Percentiles rank a stretch among this genome's conserved stretches.
phyloP scores from a whole-genome alignment of 2,113 vertebrate genomes.

The Dasyornis broadbenti region DNA sequence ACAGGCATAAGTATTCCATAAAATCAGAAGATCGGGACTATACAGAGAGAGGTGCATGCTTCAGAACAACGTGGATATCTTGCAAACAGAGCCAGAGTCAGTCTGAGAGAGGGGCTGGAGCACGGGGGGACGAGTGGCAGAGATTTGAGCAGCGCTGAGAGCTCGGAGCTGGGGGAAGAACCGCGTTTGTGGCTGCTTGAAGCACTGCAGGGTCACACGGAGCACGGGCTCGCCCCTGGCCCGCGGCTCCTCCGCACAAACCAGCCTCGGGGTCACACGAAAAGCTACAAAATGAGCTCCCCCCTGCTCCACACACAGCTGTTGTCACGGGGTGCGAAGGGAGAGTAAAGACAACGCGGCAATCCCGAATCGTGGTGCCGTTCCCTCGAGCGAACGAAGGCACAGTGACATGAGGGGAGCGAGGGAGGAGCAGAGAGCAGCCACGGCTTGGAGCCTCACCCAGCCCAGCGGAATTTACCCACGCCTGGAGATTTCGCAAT shows the following conservation, averaged over 20 bases:
- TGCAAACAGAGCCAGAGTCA: slow-evolving; percentile 46
- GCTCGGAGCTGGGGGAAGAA: slow-evolving; percentile 65
- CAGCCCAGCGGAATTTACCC: neutral
- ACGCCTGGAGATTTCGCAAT: fast-evolving
- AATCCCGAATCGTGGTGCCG: neutral
- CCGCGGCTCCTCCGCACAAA: neutral
- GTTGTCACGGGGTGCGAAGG: neutral
- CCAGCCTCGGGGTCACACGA: neutral
- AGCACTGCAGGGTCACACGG: slow-evolving; percentile 31
- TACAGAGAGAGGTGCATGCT: slow-evolving; percentile 75
- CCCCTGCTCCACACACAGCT: neutral
- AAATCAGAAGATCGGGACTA: slow-evolving; percentile 62
- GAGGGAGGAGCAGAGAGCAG: neutral
- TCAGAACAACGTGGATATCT: slow-evolving; percentile 56
- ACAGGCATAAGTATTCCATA: slow-evolving; percentile 77
- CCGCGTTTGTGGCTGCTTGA: slow-evolving; percentile 3
- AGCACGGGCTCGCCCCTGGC: neutral
- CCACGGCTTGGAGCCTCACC: neutral
- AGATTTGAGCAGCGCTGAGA: slow-evolving; percentile 68
- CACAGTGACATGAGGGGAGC: slow-evolving; percentile 32
- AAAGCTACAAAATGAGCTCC: neutral
- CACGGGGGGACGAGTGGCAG: slow-evolving; percentile 29
- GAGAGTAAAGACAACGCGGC: neutral
- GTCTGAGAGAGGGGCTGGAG: slow-evolving; percentile 55
- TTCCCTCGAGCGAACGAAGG: slow-evolving; percentile 28